These are phyloP conservation scores for Rhincodon typus DNA, from an alignment of 2,797 vertebrate species.

Conservation along the genomic window DNA sequence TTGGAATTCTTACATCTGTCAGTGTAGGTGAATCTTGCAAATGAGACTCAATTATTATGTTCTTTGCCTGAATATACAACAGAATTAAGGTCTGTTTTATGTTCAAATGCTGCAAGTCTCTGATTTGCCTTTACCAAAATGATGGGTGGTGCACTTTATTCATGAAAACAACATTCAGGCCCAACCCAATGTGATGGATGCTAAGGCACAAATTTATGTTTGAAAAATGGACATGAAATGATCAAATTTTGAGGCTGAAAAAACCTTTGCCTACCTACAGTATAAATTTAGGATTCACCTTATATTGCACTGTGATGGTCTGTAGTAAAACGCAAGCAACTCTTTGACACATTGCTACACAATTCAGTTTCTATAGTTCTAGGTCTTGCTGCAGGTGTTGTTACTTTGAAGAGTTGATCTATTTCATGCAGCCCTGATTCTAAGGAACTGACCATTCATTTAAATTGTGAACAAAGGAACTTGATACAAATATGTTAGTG, in stretches of 20 bases:
- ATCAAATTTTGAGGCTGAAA: not conserved
- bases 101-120: not conserved
- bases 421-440: not conserved
- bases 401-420: not conserved
- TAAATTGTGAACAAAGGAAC: not conserved
- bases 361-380: not conserved
- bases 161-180: not conserved
- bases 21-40: not conserved
- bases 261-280: not conserved
- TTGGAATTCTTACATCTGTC: not conserved
- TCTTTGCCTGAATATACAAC: not conserved
- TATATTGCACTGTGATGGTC: too few relatives aligned
- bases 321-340: not conserved
- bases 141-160: not conserved
- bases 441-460: not conserved
- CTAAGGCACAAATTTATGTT: not conserved
- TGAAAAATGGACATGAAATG: not conserved
- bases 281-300: not conserved
- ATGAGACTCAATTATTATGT: not conserved
- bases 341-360: not conserved
- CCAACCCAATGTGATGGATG: not conserved
- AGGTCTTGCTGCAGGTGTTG: not conserved
- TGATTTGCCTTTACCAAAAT: not conserved
- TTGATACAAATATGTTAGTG: not conserved
- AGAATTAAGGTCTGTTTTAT: not conserved